Percentiles rank a stretch among this genome's conserved stretches.
Conservation (phyloP, 2,888 invertebrate genomes). For the Scaptomyza tumidula region DNA sequence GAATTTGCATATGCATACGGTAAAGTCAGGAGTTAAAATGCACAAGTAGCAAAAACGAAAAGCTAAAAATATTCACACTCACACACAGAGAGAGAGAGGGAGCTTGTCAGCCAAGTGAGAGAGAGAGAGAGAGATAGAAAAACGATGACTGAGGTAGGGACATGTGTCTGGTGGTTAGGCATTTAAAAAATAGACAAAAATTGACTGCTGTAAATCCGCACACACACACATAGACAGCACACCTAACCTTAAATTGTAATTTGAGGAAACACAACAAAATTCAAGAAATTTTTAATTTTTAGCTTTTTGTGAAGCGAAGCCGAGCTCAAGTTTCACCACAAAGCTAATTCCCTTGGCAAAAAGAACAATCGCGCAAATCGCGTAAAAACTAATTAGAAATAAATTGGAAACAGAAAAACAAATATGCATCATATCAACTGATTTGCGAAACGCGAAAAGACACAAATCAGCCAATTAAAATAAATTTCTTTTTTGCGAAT, state of each 20-base stretch:
- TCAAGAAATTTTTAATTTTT: neutral
- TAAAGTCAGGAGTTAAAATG: constrained; percentile 68
- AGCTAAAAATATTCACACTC: constrained; percentile 1
- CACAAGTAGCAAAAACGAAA: constrained; percentile 49
- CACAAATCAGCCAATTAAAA: neutral
- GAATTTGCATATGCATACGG: constrained; percentile 73
- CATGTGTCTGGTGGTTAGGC: constrained; percentile 24
- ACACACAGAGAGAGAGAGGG: constrained; percentile 7
- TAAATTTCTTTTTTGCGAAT: neutral
- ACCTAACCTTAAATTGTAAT: constrained; percentile 8
- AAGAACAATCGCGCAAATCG: neutral
- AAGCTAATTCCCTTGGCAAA: neutral
- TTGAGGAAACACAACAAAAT: constrained; percentile 10
- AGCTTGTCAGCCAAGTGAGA: neutral
- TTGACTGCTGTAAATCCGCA: constrained; percentile 6
- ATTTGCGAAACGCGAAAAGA: neutral
- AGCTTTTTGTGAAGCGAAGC: neutral
- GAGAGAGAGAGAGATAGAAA: neutral
- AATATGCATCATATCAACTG: neutral
- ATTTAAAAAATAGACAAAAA: constrained; percentile 32
- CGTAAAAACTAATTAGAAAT: neutral
- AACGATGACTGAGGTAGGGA: neutral
- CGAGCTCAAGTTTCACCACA: constrained; percentile 3
- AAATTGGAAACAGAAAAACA: neutral
- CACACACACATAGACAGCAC: neutral